Conservation (phyloP, 2,888 invertebrate genomes). For the Agrochola litura region DNA sequence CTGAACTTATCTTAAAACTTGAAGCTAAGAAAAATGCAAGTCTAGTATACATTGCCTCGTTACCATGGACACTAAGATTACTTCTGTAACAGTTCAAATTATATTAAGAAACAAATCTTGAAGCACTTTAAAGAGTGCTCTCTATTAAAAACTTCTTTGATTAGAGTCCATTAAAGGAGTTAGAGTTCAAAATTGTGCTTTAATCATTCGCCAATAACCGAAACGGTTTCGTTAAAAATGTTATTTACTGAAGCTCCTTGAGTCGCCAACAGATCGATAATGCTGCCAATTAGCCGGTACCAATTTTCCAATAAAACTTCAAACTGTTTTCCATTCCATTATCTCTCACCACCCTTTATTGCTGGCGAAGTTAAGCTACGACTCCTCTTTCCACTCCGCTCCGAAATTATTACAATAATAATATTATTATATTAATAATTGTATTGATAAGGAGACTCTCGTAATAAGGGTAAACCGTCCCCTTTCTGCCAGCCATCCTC, state of each 20-base stretch:
- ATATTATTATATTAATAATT: slow-evolving; percentile 91
- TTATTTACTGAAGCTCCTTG: slow-evolving; percentile 77
- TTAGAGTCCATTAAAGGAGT: slow-evolving; percentile 70
- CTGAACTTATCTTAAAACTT: neutral
- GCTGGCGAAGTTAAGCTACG: slow-evolving; percentile 89
- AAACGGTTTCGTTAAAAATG: slow-evolving; percentile 77
- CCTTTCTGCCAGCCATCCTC: slow-evolving; percentile 90
- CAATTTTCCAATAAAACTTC: slow-evolving; percentile 91
- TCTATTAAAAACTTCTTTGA: slow-evolving; percentile 70
- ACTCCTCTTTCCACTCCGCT: slow-evolving; percentile 86
- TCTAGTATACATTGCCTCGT: slow-evolving; percentile 14
- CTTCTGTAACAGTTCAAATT: slow-evolving; percentile 61
- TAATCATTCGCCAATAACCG: slow-evolving; percentile 68
- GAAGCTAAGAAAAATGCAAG: slow-evolving; percentile 16
- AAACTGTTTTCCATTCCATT: slow-evolving; percentile 91
- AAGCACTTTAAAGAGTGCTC: slow-evolving; percentile 67
- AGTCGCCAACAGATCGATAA: slow-evolving; percentile 87
- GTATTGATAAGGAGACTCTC: slow-evolving; percentile 91
- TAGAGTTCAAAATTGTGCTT: slow-evolving; percentile 68
- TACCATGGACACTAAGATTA: slow-evolving; percentile 38
- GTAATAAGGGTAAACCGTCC: slow-evolving; percentile 91
- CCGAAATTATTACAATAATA: slow-evolving; percentile 91
- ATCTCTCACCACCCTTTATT: slow-evolving; percentile 90
- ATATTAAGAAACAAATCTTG: slow-evolving; percentile 69
- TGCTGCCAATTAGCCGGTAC: slow-evolving; percentile 89